Conservation (phyloP, 2,888 invertebrate genomes). For the Tridacna gigas region DNA sequence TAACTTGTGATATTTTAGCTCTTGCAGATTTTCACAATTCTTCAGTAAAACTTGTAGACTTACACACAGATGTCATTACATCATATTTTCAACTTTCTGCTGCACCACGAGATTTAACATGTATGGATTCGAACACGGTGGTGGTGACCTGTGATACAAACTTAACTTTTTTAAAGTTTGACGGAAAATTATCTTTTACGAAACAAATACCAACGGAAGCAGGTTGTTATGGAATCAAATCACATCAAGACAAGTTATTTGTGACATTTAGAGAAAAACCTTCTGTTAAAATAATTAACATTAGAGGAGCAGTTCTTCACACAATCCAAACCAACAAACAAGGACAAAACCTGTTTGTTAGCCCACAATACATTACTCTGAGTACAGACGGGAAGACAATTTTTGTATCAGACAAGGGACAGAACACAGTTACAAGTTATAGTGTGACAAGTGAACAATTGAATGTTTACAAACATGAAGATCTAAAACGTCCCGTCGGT, state of each 20-base stretch:
- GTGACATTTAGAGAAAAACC: not conserved
- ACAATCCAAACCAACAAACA: not conserved
- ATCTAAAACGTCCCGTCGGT: too few species aligned
- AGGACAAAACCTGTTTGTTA: not conserved
- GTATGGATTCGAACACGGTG: not conserved
- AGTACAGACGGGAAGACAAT: not conserved
- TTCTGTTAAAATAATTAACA: not conserved
- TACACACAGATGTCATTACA: not conserved
- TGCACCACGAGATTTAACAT: not conserved
- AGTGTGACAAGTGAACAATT: too few species aligned
- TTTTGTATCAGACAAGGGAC: too few species aligned
- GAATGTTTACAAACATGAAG: too few species aligned
- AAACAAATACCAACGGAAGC: not conserved
- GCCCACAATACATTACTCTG: not conserved
- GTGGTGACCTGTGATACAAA: not conserved
- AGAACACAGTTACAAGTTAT: too few species aligned
- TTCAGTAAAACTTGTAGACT: not conserved
- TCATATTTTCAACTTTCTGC: not conserved
- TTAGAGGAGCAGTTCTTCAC: not conserved
- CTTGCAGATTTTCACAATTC: not conserved
- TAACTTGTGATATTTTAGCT: not conserved
- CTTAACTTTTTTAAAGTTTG: not conserved
- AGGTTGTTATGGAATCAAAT: not conserved
- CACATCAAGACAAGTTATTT: not conserved
- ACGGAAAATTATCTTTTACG: not conserved